Base-by-base conservation (phyloP, 2,888 invertebrate species). In the Beris morrisii region DNA sequence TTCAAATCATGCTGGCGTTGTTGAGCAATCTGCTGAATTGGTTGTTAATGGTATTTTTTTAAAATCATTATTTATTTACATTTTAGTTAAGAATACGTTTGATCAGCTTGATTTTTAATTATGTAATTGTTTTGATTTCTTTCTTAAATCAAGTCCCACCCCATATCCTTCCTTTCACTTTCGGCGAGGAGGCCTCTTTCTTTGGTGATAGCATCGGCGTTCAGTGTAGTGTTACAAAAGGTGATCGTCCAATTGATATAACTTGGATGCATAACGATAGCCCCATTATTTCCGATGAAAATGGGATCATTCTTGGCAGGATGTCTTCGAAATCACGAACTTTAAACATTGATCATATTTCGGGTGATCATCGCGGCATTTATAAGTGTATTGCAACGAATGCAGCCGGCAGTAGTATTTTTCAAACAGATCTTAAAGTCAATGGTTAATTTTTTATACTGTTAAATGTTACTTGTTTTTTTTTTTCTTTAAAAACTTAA, bases 141-240 rank as follows among this genome's bases (percentile, higher is more conserved):
- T 65, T 9, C 38, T 74, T 30, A 53, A 31, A 15, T 9, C 13
- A n/a, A 86, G 88, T 83, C 78, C 82, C 84, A 63, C 89, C 89
- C 72, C 84, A 88, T 83, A 87, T 88, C 77, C 83, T 86, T 79
- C 87, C 89, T 75, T 90, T 91, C 81, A 83, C 84, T 76, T 89
- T 90, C 77, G 89, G 89, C 74, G 87, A 88, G 73, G 86, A 87
- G 77, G 86, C 89, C 56, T 84, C 86, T 4, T 88, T 89, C 77
- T 88, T 88, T 69, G 88, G 88, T 75, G 90, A 91, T 79, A 86
- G 87, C 78, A 69, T 88, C 85, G 88, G 82, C 77, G 73, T 86
- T 13, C 83, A 84, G 72, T 87, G 87, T 74, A 83, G 84, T 45
- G 83, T 86, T 64, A 82, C 83, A 68, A 85, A 86, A 73, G 87